Base-by-base conservation (phyloP, 2,888 invertebrate genomes). In the Pandemis heparana region DNA sequence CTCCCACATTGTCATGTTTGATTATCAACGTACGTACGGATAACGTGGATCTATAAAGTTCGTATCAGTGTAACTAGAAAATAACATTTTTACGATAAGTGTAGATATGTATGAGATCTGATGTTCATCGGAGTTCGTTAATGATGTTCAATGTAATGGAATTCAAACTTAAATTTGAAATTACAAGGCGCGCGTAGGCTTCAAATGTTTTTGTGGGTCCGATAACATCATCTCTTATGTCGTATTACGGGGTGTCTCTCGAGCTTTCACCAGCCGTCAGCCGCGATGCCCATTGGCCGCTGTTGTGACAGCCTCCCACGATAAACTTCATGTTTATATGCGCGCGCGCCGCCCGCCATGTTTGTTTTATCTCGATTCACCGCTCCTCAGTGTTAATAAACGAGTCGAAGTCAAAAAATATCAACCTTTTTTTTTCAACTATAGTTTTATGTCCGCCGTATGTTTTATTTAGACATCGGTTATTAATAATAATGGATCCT, bases 281-380 rank as follows among this genome's bases (percentile, higher is more conserved):
- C 82, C 83, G 79, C 81, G 81, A 79, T 86, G 89, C 82, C 86
- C 88, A 86, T 84, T 86, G 89, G 87, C 85, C 88, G 89, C 85
- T 94, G 92, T 94, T 94, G 92, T 94, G 94, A 94, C 94, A 94
- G 93, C 94, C 88, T 94, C 94, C 92, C 92, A 94, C 92, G 92
- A 91, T 94, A 92, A 92, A 91, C 87, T 89, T 82, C 83, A 87
- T 92, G 91, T 92, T 91, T 92, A 92, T 87, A 85, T 89, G 91
- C 90, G 89, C 91, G 90, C 87, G 89, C 92, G 92, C 89, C 85
- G 92, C 86, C 90, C 89, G 93, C 92, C 92, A 93, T 94, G 93
- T 94, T 94, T 94, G 92, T 93, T 94, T 93, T 93, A 94, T 94
- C 94, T 91, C 89, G 91, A 90, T 91, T 88, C 91, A 91, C 87